These are phyloP conservation scores for Nibea coibor DNA, from an alignment of 2,113 vertebrate genomes.

Conservation along the genomic window DNA sequence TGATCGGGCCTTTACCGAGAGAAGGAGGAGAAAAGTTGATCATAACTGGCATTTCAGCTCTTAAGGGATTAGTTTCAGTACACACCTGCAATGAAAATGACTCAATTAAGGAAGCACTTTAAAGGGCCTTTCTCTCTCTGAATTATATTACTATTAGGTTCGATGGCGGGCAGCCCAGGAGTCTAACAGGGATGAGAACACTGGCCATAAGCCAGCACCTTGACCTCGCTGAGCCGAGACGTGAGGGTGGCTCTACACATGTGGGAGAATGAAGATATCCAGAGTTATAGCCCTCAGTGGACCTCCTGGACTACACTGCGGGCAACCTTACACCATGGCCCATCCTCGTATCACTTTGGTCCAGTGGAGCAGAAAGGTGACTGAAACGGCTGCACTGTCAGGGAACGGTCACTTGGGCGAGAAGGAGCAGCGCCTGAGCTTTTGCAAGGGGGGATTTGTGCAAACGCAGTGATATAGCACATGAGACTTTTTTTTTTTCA, in stretches of 20 bases:
- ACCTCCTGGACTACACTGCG: constrained; percentile 27
- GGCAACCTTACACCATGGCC: constrained; percentile 27
- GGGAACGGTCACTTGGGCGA: constrained; percentile 14
- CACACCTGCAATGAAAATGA: constrained; percentile 35
- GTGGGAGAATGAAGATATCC: constrained; percentile 39
- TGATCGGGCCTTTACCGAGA: constrained; percentile 3
- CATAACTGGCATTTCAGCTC: constrained; percentile 20
- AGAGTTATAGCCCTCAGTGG: constrained; percentile 24
- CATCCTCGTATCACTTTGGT: constrained; percentile 44
- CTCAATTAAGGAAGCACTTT: constrained; percentile 48
- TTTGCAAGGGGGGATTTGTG: constrained; percentile 50
- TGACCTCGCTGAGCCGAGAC: constrained; percentile 57
- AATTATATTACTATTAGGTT: constrained; percentile 50
- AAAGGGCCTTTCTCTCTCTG: constrained; percentile 16
- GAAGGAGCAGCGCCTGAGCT: constrained; percentile 36
- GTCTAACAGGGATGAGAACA: constrained; percentile 43
- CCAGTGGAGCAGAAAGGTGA: constrained; percentile 73
- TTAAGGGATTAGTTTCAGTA: constrained; percentile 34
- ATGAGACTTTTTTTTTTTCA: constrained; percentile 7
- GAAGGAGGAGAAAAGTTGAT: constrained; percentile 1
- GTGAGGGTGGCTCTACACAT: constrained; percentile 7
- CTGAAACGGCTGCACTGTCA: constrained; percentile 36
- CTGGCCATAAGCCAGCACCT: constrained; percentile 57
- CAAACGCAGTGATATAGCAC: constrained; percentile 36
- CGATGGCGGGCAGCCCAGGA: constrained; percentile 41